Evolutionary conservation across 23 tunicate genomes (phyloP).

Genomic region (Ascidia mentula): DNA sequence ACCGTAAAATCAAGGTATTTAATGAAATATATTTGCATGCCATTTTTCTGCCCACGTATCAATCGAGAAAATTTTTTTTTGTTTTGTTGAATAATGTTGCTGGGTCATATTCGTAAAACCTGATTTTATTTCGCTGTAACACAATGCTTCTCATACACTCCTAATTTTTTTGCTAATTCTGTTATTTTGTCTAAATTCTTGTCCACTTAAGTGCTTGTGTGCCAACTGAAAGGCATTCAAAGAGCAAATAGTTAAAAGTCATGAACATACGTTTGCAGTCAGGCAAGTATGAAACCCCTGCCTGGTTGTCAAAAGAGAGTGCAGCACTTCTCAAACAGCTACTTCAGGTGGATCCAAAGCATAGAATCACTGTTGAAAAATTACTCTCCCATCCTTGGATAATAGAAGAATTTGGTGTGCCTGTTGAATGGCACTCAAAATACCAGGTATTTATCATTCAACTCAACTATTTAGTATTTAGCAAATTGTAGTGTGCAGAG

Average conservation of each 20-base stretch:
- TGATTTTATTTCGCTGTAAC: no score
- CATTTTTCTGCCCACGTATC: background rate
- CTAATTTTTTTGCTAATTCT: no score
- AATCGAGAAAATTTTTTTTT: no score
- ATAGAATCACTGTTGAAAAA: conserved; percentile 62
- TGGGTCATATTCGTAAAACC: no score
- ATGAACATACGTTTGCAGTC: conserved; percentile 42
- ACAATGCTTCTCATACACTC: no score
- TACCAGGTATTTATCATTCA: conserved; percentile 44
- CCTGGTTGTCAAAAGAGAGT: conserved; percentile 69
- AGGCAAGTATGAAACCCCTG: conserved; percentile 85
- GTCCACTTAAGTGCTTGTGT: no score
- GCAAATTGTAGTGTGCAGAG: no score
- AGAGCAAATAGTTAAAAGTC: no score
- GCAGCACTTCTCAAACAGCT: conserved; percentile 53
- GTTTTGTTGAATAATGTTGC: no score
- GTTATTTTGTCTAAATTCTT: no score
- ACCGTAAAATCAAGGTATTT: conserved; percentile 86
- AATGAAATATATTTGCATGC: background rate
- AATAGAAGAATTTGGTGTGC: conserved; percentile 46
- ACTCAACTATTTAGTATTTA: no score
- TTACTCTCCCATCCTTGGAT: conserved; percentile 80
- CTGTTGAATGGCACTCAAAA: conserved; percentile 86
- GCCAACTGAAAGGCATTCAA: no score
- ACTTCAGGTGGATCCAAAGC: conserved; percentile 86